Conservation (phyloP, 2,797 vertebrate genomes). For the Pterois miles region DNA sequence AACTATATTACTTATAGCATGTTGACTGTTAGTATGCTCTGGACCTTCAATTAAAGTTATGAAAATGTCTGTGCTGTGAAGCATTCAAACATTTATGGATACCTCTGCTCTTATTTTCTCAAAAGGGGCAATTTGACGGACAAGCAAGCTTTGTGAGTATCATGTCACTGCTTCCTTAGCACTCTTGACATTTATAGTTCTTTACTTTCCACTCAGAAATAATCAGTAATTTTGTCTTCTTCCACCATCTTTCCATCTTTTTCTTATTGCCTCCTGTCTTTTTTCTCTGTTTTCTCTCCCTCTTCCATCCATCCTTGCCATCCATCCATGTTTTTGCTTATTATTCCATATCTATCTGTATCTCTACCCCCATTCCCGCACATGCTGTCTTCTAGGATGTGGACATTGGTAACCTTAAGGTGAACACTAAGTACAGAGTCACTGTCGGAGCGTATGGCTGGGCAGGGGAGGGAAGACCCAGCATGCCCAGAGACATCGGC, state of each 20-base stretch:
- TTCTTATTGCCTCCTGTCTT: background rate
- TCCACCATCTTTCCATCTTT: background rate
- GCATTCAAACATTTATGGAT: background rate
- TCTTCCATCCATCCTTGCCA: background rate
- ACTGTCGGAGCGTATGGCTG: constrained; percentile 90
- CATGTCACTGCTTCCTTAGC: background rate
- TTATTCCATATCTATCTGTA: background rate
- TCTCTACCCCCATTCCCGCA: background rate
- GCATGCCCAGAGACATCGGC: constrained; percentile 87
- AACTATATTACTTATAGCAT: background rate
- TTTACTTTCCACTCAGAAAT: background rate
- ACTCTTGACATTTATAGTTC: background rate
- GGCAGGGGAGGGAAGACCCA: constrained; percentile 90
- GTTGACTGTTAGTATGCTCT: background rate
- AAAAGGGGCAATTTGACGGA: constrained; percentile 82
- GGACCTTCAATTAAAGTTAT: background rate
- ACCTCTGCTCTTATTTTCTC: constrained; percentile 20
- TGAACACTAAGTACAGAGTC: constrained; percentile 88
- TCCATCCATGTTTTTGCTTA: background rate
- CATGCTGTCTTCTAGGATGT: constrained; percentile 84
- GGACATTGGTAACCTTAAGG: constrained; percentile 86
- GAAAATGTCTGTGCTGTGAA: background rate
- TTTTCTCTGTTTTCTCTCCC: background rate
- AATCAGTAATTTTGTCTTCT: constrained; percentile 12
- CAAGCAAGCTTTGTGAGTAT: constrained; percentile 83